Evolutionary conservation across 2,888 invertebrate species (phyloP), one percentile per base, ranked within the genome.

Genomic region (Eristalis pertinax): DNA sequence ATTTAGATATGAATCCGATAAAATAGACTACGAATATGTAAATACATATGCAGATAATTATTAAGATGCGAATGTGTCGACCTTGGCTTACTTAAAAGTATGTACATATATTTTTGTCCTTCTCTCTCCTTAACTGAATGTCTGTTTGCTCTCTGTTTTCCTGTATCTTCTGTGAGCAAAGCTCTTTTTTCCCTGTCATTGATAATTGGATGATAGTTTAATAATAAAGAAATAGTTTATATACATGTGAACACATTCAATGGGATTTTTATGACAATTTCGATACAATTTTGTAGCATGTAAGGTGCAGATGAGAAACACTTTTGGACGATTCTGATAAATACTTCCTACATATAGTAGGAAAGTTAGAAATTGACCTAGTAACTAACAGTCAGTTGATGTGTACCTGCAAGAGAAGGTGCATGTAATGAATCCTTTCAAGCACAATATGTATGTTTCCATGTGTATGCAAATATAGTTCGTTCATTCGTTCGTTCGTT

Each of bases 21-120:
- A 50, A 50, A 19, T 19, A 19, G 19, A 19, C n/a, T n/a, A n/a
- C 43, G 5, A 4, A 43, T 43, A 43, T 43, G 15, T 5, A 8
- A 2, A 13, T 10, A 60, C 13, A 26, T 26, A 26, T 29, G 60
- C 60, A 26, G 24, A 8, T 60, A 60, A 10, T 11, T 58, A 58
- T 15, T 4, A 24, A 58, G 11, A 64, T 15, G 58, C 35, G 73
- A 73, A 35, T 84, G 75, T 67, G 70, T 75, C 75, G 84, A 84
- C 84, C 84, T 84, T 84, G 84, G 67, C 84, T 79, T 84, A 84
- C 74, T 84, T 84, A 50, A 13, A 72, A 35, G 8, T 58, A 24
- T 24, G 69, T 7, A 35, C 63, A 43, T 32, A n/a, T 32, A 41
- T 41, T 24, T 24, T 56, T 22, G 35, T 74, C 24, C 13, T 50